Evolutionary conservation across 2,113 vertebrate genomes (phyloP).

Genomic region (Oenanthe melanoleuca): DNA sequence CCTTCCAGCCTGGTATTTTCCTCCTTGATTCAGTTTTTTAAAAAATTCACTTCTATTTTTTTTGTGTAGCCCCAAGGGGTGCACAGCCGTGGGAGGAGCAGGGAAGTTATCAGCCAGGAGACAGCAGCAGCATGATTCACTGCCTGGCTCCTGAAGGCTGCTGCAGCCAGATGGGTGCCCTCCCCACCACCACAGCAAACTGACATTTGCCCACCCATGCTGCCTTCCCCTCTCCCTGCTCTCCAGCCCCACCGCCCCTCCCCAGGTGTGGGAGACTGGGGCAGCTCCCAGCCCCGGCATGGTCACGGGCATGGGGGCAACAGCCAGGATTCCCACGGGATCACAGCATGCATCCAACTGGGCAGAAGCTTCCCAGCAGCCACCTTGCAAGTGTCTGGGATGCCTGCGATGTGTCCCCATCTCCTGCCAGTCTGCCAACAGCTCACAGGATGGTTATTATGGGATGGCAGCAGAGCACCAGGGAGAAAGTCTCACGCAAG

Average conservation of each 20-base stretch:
- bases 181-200: not conserved
- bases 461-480: not conserved
- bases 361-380: not conserved
- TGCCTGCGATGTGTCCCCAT: accelerated
- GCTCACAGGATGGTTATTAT: not conserved
- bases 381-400: not conserved
- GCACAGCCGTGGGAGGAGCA: constrained; percentile 16
- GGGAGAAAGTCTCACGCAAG: not conserved
- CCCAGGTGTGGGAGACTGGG: accelerated
- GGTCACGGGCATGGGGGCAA: accelerated
- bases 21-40: not conserved
- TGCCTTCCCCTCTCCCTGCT: not conserved
- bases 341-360: accelerated
- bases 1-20: constrained; percentile 50
- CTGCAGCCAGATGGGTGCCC: not conserved
- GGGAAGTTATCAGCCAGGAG: constrained; percentile 51
- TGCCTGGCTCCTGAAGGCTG: constrained; percentile 5
- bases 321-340: not conserved
- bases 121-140: constrained; percentile 61
- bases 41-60: not conserved
- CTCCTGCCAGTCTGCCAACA: not conserved
- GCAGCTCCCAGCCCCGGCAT: accelerated
- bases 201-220: accelerated
- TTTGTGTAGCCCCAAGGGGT: constrained; percentile 17
- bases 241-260: not conserved